A percentile compares a stretch with the other conserved stretches of the same genome.
phyloP scores from a whole-genome alignment of 1,140 invertebrate species.

The Trypoxylus dichotomus region DNA sequence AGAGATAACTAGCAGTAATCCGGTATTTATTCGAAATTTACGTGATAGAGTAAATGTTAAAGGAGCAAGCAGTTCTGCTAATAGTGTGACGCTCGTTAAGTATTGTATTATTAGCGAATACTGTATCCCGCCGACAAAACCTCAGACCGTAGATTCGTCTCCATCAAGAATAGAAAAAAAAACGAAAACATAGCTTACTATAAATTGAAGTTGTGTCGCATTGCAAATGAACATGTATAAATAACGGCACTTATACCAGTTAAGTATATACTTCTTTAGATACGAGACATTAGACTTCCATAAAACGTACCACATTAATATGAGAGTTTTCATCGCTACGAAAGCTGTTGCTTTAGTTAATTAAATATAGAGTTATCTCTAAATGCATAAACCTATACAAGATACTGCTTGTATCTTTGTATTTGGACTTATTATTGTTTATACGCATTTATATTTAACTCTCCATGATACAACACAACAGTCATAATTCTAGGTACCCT shows the following conservation, averaged over 20 bases:
- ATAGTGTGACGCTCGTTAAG: not conserved
- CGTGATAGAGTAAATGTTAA: not conserved
- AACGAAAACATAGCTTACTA: not conserved
- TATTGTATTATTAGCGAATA: not conserved
- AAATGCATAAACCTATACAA: too few species aligned
- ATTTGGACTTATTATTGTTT: too few species aligned
- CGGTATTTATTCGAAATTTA: not conserved
- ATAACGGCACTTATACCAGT: not conserved
- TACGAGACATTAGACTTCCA: not conserved
- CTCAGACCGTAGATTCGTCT: not conserved
- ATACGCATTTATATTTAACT: too few species aligned
- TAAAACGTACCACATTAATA: not conserved
- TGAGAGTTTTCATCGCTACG: not conserved
- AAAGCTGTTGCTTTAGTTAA: too few species aligned
- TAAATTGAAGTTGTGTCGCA: not conserved
- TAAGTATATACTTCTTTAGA: not conserved
- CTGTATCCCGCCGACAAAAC: not conserved
- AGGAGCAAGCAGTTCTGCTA: not conserved
- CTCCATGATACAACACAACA: too few species aligned
- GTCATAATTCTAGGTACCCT: too few species aligned
- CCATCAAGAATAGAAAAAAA: not conserved
- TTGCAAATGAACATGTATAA: not conserved
- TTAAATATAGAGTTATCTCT: too few species aligned
- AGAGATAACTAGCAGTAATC: not conserved
- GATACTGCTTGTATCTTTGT: too few species aligned